Conservation (phyloP, 2,113 vertebrate genomes). For the Zapus hudsonius region DNA sequence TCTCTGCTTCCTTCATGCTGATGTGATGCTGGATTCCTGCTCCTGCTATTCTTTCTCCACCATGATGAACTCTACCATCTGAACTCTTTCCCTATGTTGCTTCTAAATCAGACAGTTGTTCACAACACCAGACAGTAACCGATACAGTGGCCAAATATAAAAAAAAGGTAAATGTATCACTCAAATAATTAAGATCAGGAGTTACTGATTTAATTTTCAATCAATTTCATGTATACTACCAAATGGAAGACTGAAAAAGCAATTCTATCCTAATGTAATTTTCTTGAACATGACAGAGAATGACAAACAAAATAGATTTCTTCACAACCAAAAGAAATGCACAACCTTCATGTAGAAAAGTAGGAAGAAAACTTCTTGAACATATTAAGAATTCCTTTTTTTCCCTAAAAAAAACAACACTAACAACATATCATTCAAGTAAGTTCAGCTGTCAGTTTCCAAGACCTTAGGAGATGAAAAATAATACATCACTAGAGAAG, state of each 20-base stretch:
- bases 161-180: conserved; percentile 15
- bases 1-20: no score
- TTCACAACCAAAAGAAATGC: conserved; percentile 14
- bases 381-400: conserved; percentile 59
- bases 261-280: conserved; percentile 8
- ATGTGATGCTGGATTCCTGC: no score
- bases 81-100: no score
- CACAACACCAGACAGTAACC: no score
- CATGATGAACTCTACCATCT: no score
- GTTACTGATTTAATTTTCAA: conserved; percentile 35
- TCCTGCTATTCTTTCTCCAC: no score
- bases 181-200: conserved; percentile 20
- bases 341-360: not conserved
- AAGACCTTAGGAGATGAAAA: conserved; percentile 45
- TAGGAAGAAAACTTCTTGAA: conserved; percentile 14
- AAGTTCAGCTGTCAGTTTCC: conserved; percentile 46
- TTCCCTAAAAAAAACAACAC: no score
- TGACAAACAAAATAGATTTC: conserved; percentile 21
- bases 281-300: not conserved
- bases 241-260: not conserved
- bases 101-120: no score
- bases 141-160: not conserved
- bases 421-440: conserved; percentile 51
- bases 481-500: not conserved
- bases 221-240: not conserved